These are phyloP conservation scores for Melanerpes formicivorus DNA, from an alignment of 2,113 vertebrate genomes.

Conservation along the genomic window DNA sequence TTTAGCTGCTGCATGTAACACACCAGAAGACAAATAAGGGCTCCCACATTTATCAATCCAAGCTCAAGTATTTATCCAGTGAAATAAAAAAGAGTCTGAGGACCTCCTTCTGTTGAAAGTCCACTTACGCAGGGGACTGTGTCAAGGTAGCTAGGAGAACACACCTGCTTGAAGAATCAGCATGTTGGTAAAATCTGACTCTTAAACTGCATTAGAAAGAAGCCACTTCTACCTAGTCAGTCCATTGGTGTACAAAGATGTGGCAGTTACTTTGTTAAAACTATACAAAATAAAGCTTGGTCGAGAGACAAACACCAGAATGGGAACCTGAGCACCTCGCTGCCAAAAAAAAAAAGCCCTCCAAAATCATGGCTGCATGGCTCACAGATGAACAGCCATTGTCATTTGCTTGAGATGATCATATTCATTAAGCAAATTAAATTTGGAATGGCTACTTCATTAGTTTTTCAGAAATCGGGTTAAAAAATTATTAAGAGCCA, in stretches of 20 bases:
- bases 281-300: not conserved
- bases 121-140: not conserved
- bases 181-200: not conserved
- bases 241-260: not conserved
- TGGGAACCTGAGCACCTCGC: not conserved
- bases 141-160: not conserved
- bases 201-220: not conserved
- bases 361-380: not conserved
- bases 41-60: not conserved
- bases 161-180: not conserved
- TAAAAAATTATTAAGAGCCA: not conserved
- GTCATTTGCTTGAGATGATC: not conserved
- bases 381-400: not conserved
- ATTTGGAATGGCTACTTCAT: constrained; percentile 1
- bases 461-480: not conserved
- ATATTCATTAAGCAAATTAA: not conserved
- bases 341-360: not conserved
- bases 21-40: not conserved
- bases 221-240: not conserved
- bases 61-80: not conserved
- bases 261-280: not conserved
- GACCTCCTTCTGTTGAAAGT: not conserved
- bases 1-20: not conserved
- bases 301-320: not conserved
- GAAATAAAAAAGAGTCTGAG: not conserved